Percentiles rank a stretch among this genome's conserved stretches.
Conservation (phyloP, 2,797 vertebrate species). For the Paramormyrops hopkinsi region DNA sequence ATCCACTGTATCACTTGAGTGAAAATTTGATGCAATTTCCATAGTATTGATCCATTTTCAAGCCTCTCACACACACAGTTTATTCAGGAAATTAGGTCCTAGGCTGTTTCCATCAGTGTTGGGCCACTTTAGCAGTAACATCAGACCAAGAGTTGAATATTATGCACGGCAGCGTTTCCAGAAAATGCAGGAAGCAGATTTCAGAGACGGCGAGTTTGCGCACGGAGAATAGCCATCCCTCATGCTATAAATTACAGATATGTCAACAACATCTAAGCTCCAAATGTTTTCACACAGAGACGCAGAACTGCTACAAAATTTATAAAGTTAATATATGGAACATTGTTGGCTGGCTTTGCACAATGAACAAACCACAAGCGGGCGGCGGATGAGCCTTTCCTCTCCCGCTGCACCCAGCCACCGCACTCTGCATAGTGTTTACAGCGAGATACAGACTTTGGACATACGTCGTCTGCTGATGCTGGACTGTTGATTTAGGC, state of each 20-base stretch:
- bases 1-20: constrained; percentile 55
- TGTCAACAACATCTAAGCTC: background rate
- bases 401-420: background rate
- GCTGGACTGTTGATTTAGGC: background rate
- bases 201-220: background rate
- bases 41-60: constrained; percentile 55
- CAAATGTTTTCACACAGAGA: background rate
- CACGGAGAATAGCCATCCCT: background rate
- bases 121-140: constrained; percentile 38
- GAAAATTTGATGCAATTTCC: constrained; percentile 59
- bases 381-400: background rate
- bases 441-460: background rate
- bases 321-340: background rate
- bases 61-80: constrained; percentile 49
- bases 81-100: constrained; percentile 59
- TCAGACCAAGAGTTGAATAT: constrained; percentile 21
- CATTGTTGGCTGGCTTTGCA: background rate
- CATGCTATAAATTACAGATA: background rate
- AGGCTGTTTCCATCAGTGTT: constrained; percentile 35
- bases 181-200: constrained; percentile 29
- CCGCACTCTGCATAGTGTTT: background rate
- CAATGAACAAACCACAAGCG: background rate
- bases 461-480: background rate
- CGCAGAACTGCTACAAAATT: background rate
- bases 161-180: constrained; percentile 40